These are phyloP conservation scores for Sus scrofa DNA, from an alignment of 2,113 vertebrate genomes.

Conservation along the genomic window DNA sequence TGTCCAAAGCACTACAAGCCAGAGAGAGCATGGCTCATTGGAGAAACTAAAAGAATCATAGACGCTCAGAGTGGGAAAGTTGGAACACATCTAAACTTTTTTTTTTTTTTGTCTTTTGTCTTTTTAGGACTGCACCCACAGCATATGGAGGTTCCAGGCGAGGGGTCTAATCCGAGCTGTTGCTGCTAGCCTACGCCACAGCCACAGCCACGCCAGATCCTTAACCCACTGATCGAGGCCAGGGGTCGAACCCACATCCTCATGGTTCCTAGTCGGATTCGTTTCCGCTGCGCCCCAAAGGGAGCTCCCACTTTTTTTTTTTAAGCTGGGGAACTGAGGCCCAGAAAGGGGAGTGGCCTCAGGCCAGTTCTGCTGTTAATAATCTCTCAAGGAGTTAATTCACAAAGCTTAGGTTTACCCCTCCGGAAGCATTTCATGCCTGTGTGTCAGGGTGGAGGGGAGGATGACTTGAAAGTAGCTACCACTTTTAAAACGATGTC, in stretches of 20 bases:
- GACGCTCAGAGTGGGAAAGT: background rate
- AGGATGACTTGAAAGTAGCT: background rate
- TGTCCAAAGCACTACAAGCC: background rate
- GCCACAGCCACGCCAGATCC: too few relatives aligned
- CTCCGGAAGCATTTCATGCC: background rate
- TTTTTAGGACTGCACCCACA: too few relatives aligned
- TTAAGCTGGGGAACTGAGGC: background rate
- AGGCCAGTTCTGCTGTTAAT: background rate
- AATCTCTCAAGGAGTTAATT: background rate
- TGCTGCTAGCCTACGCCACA: too few relatives aligned
- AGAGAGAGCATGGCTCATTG: background rate
- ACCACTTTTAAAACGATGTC: background rate
- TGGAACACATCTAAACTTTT: constrained; percentile 17
- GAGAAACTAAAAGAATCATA: background rate
- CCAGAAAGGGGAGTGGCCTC: background rate
- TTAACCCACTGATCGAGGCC: too few relatives aligned
- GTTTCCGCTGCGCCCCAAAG: too few relatives aligned
- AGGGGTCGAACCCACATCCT: too few relatives aligned
- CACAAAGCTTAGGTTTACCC: background rate
- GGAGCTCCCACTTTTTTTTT: background rate
- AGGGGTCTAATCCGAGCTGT: too few relatives aligned
- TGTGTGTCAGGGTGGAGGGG: background rate
- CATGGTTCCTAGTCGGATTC: too few relatives aligned
- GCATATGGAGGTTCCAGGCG: too few relatives aligned
- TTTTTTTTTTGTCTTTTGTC: too few relatives aligned